phyloP scores from a whole-genome alignment of 2,797 vertebrate species.

The Galagoides demidoff region DNA sequence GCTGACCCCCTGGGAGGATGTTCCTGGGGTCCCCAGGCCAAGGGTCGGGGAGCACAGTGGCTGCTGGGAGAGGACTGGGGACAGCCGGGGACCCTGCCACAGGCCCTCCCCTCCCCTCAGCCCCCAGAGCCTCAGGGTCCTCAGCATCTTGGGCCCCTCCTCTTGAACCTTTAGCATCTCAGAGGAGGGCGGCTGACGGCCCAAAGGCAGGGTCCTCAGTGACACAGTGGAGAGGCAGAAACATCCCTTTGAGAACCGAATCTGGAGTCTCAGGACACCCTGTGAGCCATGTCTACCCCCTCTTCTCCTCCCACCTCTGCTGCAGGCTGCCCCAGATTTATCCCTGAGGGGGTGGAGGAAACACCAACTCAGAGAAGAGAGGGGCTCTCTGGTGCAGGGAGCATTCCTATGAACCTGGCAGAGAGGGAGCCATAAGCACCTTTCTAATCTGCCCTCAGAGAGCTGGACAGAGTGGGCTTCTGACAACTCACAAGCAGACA shows the following conservation, averaged over 20 bases:
- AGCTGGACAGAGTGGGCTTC: slow-evolving; percentile 23
- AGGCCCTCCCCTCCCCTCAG: no score
- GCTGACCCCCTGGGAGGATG: fast-evolving
- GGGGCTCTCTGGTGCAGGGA: fast-evolving
- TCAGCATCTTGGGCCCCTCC: not conserved
- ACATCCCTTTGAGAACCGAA: not conserved
- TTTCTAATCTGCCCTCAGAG: slow-evolving; percentile 25
- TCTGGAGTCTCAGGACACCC: not conserved
- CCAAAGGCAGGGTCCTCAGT: not conserved
- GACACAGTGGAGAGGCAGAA: no score
- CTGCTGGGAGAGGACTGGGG: not conserved
- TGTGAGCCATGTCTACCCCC: fast-evolving
- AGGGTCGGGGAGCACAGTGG: not conserved
- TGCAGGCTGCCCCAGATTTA: not conserved
- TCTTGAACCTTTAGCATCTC: not conserved
- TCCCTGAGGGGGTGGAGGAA: not conserved
- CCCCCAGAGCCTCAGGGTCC: no score
- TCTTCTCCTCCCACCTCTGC: not conserved
- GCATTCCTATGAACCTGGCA: no score
- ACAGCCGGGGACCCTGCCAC: no score
- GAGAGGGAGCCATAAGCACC: not conserved
- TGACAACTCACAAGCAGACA: not conserved
- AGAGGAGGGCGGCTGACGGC: not conserved
- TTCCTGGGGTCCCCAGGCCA: slow-evolving; percentile 18
- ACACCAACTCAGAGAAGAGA: no score